Evolutionary conservation across 2,888 invertebrate genomes (phyloP).

Genomic region (Meghimatium bilineatum): DNA sequence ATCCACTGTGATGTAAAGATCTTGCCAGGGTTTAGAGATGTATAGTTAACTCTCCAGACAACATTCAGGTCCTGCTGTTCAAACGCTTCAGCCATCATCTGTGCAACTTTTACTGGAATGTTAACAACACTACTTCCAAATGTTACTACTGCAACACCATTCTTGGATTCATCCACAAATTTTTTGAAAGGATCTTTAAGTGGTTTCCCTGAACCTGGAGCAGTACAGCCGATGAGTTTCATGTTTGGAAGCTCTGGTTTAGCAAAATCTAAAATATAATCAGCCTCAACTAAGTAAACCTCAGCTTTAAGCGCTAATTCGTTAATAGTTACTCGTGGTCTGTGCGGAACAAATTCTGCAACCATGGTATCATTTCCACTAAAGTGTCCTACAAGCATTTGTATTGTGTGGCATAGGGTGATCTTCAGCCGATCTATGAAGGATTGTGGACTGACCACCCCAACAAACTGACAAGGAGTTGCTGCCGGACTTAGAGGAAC

Average conservation of each 20-base stretch:
- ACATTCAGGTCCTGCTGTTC: conserved; percentile 44
- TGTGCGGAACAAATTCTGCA: conserved; percentile 34
- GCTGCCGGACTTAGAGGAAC: conserved; percentile 32
- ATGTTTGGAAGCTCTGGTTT: conserved; percentile 53
- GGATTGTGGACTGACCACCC: not conserved
- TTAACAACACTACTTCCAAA: conserved; percentile 53
- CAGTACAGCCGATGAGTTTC: conserved; percentile 55
- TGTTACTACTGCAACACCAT: conserved; percentile 57
- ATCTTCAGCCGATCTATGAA: conserved; percentile 20
- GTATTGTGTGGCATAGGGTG: not conserved
- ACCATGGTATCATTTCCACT: conserved; percentile 13
- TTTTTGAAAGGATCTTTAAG: conserved; percentile 52
- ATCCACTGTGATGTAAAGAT: conserved; percentile 54
- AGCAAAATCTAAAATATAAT: conserved; percentile 54
- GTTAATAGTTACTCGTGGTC: not conserved
- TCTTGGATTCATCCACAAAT: conserved; percentile 51
- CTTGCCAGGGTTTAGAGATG: conserved; percentile 35
- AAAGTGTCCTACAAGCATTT: not conserved
- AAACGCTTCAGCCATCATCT: conserved; percentile 52
- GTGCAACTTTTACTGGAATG: conserved; percentile 48
- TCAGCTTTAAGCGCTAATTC: conserved; percentile 24
- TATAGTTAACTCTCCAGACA: conserved; percentile 41
- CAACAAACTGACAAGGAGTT: conserved; percentile 2
- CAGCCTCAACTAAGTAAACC: conserved; percentile 52
- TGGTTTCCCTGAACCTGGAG: conserved; percentile 46